Conservation (phyloP, 2,113 vertebrate genomes). For the Phrynosoma platyrhinos region DNA sequence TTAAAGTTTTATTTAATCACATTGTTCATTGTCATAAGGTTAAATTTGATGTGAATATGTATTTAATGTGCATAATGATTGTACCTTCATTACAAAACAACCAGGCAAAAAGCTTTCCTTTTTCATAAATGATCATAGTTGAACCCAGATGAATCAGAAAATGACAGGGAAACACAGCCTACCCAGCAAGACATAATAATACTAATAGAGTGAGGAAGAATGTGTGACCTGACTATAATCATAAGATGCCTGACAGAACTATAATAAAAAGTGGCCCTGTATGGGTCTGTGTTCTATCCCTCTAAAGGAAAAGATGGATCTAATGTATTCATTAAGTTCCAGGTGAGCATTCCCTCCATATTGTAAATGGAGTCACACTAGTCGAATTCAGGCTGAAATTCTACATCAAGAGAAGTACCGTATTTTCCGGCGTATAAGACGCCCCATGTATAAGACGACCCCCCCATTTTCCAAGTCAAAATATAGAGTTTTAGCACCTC, state of each 20-base stretch:
- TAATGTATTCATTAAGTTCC: neutral
- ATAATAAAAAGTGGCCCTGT: neutral
- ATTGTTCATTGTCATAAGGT: constrained; percentile 47
- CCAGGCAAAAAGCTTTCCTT: constrained; percentile 52
- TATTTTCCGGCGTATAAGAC: too few species aligned
- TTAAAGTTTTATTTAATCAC: neutral
- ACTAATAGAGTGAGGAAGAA: neutral
- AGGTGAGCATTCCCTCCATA: neutral
- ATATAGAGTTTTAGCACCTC: too few species aligned
- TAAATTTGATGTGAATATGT: constrained; percentile 60
- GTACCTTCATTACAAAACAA: constrained; percentile 58
- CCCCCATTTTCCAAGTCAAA: too few species aligned
- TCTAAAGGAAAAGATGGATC: neutral
- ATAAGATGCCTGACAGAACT: neutral
- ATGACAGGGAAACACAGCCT: constrained; percentile 49
- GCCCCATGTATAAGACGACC: too few species aligned
- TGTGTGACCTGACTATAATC: neutral
- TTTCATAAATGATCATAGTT: constrained; percentile 52
- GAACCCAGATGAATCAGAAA: constrained; percentile 68
- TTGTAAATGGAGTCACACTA: too few species aligned
- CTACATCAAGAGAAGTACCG: too few species aligned
- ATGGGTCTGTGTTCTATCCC: neutral
- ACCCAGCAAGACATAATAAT: constrained; percentile 42
- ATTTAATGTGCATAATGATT: constrained; percentile 64
- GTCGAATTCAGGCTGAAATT: too few species aligned